These are phyloP conservation scores for Empidonax traillii DNA, from an alignment of 2,113 vertebrate species.

Conservation along the genomic window DNA sequence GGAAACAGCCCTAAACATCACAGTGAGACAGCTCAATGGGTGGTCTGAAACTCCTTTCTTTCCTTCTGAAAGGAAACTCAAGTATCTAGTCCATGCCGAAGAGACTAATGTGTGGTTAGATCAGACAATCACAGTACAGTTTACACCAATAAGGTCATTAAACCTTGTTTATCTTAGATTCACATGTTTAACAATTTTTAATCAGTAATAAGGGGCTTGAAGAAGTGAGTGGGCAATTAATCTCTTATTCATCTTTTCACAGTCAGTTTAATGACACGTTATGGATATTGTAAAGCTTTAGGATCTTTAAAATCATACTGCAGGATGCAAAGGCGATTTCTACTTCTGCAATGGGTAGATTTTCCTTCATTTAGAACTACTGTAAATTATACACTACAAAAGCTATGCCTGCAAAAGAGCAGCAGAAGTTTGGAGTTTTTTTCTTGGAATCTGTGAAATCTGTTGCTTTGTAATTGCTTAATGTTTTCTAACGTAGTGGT, in stretches of 20 bases:
- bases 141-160: conserved; percentile 55
- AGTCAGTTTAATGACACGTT: background rate
- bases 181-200: background rate
- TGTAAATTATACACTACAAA: background rate
- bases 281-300: background rate
- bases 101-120: conserved; percentile 10
- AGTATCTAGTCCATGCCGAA: conserved; percentile 29
- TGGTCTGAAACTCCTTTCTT: conserved; percentile 64
- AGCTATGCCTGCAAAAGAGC: background rate
- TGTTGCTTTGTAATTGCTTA: background rate
- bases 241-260: background rate
- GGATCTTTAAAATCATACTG: background rate
- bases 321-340: background rate
- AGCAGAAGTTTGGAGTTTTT: background rate
- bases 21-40: conserved; percentile 65
- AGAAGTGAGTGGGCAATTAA: conserved; percentile 24
- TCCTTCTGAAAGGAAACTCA: conserved; percentile 45
- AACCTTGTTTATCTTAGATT: conserved; percentile 16
- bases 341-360: background rate
- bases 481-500: background rate
- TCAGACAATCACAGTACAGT: conserved; percentile 11
- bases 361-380: background rate
- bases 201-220: background rate
- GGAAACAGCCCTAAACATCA: conserved; percentile 63
- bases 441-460: background rate